phyloP scores from a whole-genome alignment of 2,797 vertebrate genomes.

The Clarias platycephalus region DNA sequence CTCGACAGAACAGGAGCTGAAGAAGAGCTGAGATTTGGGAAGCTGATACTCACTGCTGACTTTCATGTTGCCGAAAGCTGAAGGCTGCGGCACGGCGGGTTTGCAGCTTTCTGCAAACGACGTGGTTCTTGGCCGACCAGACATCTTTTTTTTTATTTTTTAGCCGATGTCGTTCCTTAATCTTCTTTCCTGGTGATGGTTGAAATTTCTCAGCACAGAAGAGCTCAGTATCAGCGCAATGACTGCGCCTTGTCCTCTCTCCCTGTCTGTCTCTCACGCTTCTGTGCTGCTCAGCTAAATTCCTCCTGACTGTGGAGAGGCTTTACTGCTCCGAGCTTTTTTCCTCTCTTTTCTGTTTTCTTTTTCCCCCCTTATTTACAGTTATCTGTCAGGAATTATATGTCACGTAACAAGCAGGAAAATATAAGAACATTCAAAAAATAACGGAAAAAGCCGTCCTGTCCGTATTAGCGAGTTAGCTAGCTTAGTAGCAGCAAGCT shows the following conservation, averaged over 20 bases:
- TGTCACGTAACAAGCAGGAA: not conserved
- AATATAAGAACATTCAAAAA: not conserved
- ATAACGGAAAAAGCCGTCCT: not conserved
- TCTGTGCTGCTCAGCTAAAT: constrained; percentile 46
- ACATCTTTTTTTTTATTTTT: constrained; percentile 68
- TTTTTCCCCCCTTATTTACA: not conserved
- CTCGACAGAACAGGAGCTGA: not conserved
- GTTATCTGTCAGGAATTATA: too few species aligned
- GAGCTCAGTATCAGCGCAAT: not conserved
- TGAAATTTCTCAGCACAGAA: not conserved
- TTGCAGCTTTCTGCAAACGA: constrained; percentile 88
- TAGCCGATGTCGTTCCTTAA: not conserved
- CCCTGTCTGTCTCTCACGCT: not conserved
- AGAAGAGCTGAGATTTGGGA: not conserved
- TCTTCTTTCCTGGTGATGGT: not conserved
- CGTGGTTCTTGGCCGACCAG: constrained; percentile 85
- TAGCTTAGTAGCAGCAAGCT: not conserved
- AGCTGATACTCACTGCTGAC: constrained; percentile 81
- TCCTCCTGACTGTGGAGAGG: not conserved
- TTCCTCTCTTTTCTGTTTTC: not conserved
- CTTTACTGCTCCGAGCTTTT: not conserved
- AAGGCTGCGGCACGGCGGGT: constrained; percentile 83
- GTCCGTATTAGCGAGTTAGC: constrained; percentile 20
- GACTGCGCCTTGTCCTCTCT: constrained; percentile 26
- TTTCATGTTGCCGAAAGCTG: constrained; percentile 87